Evolutionary conservation across 2,113 vertebrate genomes (phyloP), one percentile per base, ranked within the genome.

Genomic region (Takifugu bimaculatus): DNA sequence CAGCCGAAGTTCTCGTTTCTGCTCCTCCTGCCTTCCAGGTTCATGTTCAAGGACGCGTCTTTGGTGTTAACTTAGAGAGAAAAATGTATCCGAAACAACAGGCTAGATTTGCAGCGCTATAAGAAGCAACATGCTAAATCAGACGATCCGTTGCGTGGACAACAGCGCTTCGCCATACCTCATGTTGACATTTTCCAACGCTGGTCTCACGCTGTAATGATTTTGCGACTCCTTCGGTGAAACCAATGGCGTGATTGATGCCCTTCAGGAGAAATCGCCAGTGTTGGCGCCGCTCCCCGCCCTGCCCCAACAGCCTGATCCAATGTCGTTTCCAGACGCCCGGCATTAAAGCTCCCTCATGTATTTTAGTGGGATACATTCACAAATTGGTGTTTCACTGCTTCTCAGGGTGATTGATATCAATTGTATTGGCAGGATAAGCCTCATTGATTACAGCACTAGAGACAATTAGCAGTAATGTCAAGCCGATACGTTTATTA

Each of bases 251-350:
- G 51, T 71, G 78, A 88, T 60, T 72, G 76, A 82, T 79, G 74
- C 2, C 27, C 62, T 70, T 74, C 57, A 32, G 74, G 74, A 75
- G 78, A 73, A 80, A 65, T 68, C 54, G 63, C 20, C 35, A 39
- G 35, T 3, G 35, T 11, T 39, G 11, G 32, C 32, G 32, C 2
- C 2, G 57, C 47, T 43, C 50, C 67, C 32, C 0, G 13, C 25
- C 26, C 2, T 9, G 29, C 29, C 53, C 63, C 45, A 49, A 62
- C 64, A 51, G 50, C 64, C 65, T 68, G 59, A 84, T 80, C 58
- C 71, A 74, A 84, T 69, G 74, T 66, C 35, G 58, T 82, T 74
- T 83, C 69, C 70, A 79, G 80, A 64, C 73, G 75, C 81, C 82
- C 85, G 75, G 71, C 65, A 65, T 72, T 70, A 48, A 68, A 26